phyloP scores from a whole-genome alignment of 2,797 vertebrate genomes.

The Sphenopsis melanotis region DNA sequence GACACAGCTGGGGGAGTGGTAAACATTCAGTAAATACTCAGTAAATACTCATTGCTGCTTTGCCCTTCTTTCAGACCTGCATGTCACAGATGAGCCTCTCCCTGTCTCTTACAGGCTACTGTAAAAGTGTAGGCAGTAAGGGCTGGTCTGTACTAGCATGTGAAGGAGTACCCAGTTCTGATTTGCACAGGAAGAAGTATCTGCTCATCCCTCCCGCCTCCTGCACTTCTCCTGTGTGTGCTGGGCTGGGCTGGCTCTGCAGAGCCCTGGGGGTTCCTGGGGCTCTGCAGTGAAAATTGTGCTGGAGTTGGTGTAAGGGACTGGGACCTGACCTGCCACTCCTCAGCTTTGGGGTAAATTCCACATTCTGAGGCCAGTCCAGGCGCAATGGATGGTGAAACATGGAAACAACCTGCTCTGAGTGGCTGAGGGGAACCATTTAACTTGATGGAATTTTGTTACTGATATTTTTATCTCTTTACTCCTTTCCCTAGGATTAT shows the following conservation, averaged over 20 bases:
- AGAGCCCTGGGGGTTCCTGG: neutral
- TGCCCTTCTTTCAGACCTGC: neutral
- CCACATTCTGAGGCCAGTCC: neutral
- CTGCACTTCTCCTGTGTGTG: rapidly evolving
- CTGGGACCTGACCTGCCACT: neutral
- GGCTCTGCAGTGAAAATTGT: neutral
- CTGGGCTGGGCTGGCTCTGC: neutral
- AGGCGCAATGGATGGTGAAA: rapidly evolving
- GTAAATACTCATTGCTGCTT: neutral
- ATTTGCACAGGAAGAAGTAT: neutral
- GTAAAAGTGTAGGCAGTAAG: neutral
- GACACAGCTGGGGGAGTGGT: neutral
- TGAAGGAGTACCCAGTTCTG: neutral
- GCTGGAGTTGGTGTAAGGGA: neutral
- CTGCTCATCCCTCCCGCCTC: neutral
- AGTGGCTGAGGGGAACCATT: neutral
- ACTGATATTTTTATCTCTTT: neutral
- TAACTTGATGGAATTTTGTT: neutral
- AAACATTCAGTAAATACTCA: neutral
- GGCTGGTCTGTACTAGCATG: neutral
- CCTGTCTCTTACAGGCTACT: neutral
- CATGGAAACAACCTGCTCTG: neutral
- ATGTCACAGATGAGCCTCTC: neutral
- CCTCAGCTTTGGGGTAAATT: neutral
- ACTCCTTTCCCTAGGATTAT: neutral